Conservation (phyloP, 2,797 vertebrate genomes). For the Huso huso region DNA sequence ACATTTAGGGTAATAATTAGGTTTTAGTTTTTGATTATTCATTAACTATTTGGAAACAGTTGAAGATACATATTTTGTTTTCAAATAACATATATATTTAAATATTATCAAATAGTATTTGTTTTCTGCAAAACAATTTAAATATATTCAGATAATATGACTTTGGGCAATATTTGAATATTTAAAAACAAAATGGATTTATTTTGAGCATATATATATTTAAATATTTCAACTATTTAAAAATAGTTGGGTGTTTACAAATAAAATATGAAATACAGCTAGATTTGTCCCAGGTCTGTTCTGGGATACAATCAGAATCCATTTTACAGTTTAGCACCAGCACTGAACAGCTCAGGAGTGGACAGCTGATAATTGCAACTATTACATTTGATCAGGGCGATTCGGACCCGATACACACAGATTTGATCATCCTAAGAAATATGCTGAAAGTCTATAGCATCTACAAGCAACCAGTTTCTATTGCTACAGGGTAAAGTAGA, state of each 20-base stretch:
- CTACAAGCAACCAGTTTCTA: not conserved
- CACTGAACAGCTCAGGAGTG: constrained; percentile 5
- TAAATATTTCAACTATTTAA: constrained; percentile 9
- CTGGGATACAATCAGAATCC: constrained; percentile 10
- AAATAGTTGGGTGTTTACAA: not conserved
- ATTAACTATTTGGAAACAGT: too few relatives aligned
- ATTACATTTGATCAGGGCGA: constrained; percentile 3
- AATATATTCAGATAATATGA: too few relatives aligned
- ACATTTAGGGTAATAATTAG: too few relatives aligned
- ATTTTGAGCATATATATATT: not conserved
- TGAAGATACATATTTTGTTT: too few relatives aligned
- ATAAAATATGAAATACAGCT: too few relatives aligned
- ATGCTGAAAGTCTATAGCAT: constrained; percentile 5
- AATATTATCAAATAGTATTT: too few relatives aligned
- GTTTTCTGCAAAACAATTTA: too few relatives aligned
- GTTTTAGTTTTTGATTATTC: too few relatives aligned
- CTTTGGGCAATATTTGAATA: too few relatives aligned
- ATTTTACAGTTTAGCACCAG: constrained; percentile 18
- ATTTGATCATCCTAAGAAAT: constrained; percentile 2
- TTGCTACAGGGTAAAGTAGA: not conserved
- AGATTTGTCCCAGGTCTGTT: too few relatives aligned
- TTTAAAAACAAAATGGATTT: too few relatives aligned
- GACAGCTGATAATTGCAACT: constrained; percentile 6
- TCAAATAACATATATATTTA: too few relatives aligned
- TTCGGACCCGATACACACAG: constrained; percentile 4